Conservation (phyloP, 2,113 vertebrate species). For the Actinemys pallida region DNA sequence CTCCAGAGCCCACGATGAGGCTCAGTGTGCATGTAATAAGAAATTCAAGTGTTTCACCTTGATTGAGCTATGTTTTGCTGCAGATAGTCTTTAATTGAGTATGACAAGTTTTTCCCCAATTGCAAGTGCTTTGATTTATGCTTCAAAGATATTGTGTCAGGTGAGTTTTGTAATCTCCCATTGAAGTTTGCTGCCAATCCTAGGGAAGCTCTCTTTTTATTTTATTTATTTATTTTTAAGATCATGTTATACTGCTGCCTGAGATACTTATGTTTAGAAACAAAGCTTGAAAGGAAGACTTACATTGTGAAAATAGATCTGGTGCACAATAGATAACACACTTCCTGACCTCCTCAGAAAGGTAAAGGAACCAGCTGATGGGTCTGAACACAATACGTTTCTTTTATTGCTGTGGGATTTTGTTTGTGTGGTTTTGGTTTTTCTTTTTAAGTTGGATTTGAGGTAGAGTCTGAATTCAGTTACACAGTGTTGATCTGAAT, state of each 20-base stretch:
- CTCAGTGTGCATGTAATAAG: neutral
- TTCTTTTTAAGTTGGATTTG: neutral
- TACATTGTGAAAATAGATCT: neutral
- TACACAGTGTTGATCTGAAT: neutral
- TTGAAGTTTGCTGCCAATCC: conserved; percentile 18
- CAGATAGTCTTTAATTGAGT: conserved; percentile 42
- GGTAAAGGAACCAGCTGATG: neutral
- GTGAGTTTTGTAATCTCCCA: conserved; percentile 20
- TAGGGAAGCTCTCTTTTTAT: neutral
- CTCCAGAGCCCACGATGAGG: conserved; percentile 16
- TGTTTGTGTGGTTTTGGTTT: neutral
- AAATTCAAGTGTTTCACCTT: neutral
- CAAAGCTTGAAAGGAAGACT: neutral
- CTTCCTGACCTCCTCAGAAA: neutral
- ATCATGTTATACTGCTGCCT: neutral
- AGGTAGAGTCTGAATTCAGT: neutral
- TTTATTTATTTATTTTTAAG: neutral
- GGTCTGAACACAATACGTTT: neutral
- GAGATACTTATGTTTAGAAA: conserved; percentile 12
- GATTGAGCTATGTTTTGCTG: conserved; percentile 46
- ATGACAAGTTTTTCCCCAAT: conserved; percentile 29
- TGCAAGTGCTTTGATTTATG: conserved; percentile 8
- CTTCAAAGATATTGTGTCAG: conserved; percentile 36
- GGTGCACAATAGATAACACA: neutral
- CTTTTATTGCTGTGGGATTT: neutral